These are phyloP conservation scores for Camptogramma bilineatum DNA, from an alignment of 2,888 invertebrate species.

Conservation along the genomic window DNA sequence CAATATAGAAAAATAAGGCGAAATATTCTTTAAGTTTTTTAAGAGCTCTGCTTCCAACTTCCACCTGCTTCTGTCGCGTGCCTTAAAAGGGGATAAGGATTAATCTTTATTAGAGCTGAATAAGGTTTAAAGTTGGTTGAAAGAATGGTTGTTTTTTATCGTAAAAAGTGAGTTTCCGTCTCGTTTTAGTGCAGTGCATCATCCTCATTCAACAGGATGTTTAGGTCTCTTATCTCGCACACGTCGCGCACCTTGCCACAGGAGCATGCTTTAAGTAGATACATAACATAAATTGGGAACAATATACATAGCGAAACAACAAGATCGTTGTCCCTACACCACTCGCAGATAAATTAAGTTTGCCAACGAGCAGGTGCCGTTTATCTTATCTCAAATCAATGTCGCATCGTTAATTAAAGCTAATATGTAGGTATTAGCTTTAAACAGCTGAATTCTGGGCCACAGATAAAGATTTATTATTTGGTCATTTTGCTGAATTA, in stretches of 20 bases:
- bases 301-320: slow-evolving; percentile 49
- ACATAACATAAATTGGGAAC: slow-evolving; percentile 64
- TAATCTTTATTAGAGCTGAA: slow-evolving; percentile 38
- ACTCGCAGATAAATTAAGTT: slow-evolving; percentile 75
- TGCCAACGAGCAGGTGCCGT: slow-evolving; percentile 71
- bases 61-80: slow-evolving; percentile 84
- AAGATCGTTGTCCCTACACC: slow-evolving; percentile 68
- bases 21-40: slow-evolving; percentile 77
- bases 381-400: slow-evolving; percentile 72
- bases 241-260: slow-evolving; percentile 77
- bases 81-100: slow-evolving; percentile 46
- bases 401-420: slow-evolving; percentile 72
- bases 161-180: slow-evolving; percentile 68
- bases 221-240: slow-evolving; percentile 81
- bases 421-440: slow-evolving; percentile 53
- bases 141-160: slow-evolving; percentile 64
- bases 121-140: slow-evolving; percentile 44
- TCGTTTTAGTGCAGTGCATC: slow-evolving; percentile 67
- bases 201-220: slow-evolving; percentile 78
- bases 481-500: slow-evolving; percentile 17
- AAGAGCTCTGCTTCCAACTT: slow-evolving; percentile 74
- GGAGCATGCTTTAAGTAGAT: not conserved
- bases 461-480: slow-evolving; percentile 54
- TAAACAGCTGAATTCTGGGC: slow-evolving; percentile 47
- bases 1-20: slow-evolving; percentile 67